Percentiles rank a stretch among this genome's conserved stretches.
These are phyloP conservation scores for Schizopygopsis malacanthus DNA, from an alignment of 2,797 vertebrate genomes.

Conservation along the genomic window DNA sequence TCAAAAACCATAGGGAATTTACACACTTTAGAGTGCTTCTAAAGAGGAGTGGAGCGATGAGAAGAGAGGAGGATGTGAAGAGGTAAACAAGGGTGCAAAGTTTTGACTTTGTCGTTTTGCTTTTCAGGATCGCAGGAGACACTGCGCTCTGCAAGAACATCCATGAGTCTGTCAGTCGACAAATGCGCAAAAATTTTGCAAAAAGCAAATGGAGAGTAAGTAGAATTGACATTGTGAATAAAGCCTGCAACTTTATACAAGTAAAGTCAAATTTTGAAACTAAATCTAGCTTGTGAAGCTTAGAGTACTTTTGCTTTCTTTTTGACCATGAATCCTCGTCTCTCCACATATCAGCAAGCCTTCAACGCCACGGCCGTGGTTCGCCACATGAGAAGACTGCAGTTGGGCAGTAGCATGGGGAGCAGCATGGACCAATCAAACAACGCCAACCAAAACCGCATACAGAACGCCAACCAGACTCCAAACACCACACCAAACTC, in stretches of 20 bases:
- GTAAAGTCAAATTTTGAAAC: background rate
- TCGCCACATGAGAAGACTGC: slow-evolving; percentile 93
- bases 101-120: background rate
- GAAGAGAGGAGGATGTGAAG: background rate
- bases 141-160: slow-evolving; percentile 90
- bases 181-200: slow-evolving; percentile 91
- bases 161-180: slow-evolving; percentile 88
- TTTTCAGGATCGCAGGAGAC: slow-evolving; percentile 86
- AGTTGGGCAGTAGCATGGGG: slow-evolving; percentile 92
- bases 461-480: slow-evolving; percentile 49
- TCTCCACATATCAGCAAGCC: slow-evolving; percentile 85
- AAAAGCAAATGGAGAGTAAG: slow-evolving; percentile 94
- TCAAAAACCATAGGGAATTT: slow-evolving; percentile 12
- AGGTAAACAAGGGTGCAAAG: background rate
- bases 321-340: background rate
- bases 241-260: background rate
- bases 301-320: background rate
- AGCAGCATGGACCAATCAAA: slow-evolving; percentile 84
- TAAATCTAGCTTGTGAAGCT: background rate
- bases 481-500: slow-evolving; percentile 39
- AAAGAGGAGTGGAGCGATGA: background rate
- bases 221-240: slow-evolving; percentile 35
- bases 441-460: slow-evolving; percentile 61
- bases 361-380: slow-evolving; percentile 97
- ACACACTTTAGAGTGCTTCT: slow-evolving; percentile 20